These are phyloP conservation scores for Exaiptasia diaphana DNA, from an alignment of 64 coral and sea anemone species.

Conservation along the genomic window DNA sequence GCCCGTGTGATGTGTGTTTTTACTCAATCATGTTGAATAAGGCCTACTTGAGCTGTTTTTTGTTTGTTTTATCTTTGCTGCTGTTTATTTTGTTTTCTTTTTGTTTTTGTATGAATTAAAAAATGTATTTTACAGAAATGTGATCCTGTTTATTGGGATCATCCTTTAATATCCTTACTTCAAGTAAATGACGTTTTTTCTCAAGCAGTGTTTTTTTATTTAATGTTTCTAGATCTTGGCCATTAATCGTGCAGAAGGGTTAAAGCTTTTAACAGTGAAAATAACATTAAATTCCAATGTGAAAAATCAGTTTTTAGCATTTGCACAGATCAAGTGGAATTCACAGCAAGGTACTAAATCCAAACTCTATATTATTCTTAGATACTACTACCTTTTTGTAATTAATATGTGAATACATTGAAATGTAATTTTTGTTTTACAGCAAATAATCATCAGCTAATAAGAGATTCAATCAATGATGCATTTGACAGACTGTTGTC, in stretches of 20 bases:
- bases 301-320: conserved; percentile 16
- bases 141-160: no score
- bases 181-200: no score
- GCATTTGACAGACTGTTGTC: conserved; percentile 75
- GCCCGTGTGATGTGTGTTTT: no score
- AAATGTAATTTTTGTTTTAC: background rate
- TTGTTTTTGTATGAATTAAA: no score
- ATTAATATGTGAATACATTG: background rate
- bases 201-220: no score
- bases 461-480: conserved; percentile 40
- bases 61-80: no score
- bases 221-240: conserved; percentile 37
- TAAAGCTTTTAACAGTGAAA: conserved; percentile 53
- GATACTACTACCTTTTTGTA: background rate
- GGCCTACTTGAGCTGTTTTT: no score
- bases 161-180: no score
- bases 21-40: no score
- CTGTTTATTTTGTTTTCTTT: no score
- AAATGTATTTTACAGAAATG: no score
- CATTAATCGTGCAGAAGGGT: conserved; percentile 60
- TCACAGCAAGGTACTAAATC: background rate
- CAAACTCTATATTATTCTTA: background rate
- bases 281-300: background rate
- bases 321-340: background rate
- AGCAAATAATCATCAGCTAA: background rate